Base-by-base conservation (phyloP, 2,888 invertebrate genomes). In the Diplolepis rosae region DNA sequence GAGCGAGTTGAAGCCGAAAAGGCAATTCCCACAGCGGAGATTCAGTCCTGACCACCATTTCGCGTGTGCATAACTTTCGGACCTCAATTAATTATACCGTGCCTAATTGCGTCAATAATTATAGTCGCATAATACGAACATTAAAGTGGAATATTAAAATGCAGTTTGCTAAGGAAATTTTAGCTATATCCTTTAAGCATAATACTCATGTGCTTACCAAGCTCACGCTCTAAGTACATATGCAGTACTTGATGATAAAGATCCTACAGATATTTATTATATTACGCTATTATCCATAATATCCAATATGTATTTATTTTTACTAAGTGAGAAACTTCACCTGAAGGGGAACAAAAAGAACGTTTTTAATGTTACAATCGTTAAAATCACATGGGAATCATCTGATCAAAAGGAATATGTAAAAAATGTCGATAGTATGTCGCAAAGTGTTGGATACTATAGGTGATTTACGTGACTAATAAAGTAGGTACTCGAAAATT, bases 401-500 rank as follows among this genome's bases (percentile, higher is more conserved):
- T 15, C 2, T 50, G 39, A 54, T 39, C 39, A 39, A 54, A n/a
- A 18, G 39, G 15, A 22, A 13, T 24, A 7, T 42, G n/a, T 15
- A 28, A 68, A 50, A 54, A 50, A 18, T 27, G 18, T 50, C 27
- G 30, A 18, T 28, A 28, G 30, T 45, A 27, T 48, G 18, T 24
- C 9, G 28, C 6, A 11, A 18, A 48, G 42, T 66, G 45, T n/a
- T 32, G 4, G 42, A 45, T 30, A 65, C 54, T 72, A 69, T 65
- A 69, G 50, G 71, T 82, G 81, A 83, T 84, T 85, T 83, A 83
- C 79, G 79, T 76, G 77, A 73, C 82, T 79, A 82, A 84, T 84
- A 85, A 85, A 84, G 73, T n/a, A n/a, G n/a, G n/a, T 80, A 81
- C 75, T 75, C 75, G 69, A 75, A 80, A 83, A 84, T 86, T 85